Base-by-base conservation (phyloP, 2,888 invertebrate genomes). In the Nycteola revayana region DNA sequence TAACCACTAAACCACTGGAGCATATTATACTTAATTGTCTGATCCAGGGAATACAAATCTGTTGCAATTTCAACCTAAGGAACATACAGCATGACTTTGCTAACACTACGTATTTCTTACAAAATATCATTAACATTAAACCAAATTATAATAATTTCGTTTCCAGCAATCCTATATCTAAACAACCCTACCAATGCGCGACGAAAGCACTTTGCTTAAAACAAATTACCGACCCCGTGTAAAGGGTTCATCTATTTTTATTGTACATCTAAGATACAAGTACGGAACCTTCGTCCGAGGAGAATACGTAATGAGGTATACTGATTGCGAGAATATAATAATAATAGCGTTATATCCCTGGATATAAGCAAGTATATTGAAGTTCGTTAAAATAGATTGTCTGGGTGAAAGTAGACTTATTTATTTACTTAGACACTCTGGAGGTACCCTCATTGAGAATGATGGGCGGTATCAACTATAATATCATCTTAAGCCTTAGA, bases 181-280 rank as follows among this genome's bases (percentile, higher is more conserved):
- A 46, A 42, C 28, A 42, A 32, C 39, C 41, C 33, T 31, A 43
- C 38, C 49, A 53, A 37, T 40, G 48, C 48, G 58, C 52, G 62
- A 65, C 49, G 48, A 51, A 58, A 63, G 62, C 67, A 69, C 67
- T 74, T 72, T 64, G 56, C 71, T 63, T 67, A 63, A 70, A 72
- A 69, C 68, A 74, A 74, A 74, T 76, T 75, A 70, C 63, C 34
- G 51, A 53, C 38, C 41, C 48, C 48, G 39, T 54, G 52, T 55
- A 66, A 67, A 66, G 66, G 64, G 66, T 69, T 66, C 62, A 67
- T 70, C 60, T 69, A 68, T 66, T 73, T 73, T 70, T 73, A 68
- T 66, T 60, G 62, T 54, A 38, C 43, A 46, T 39, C 48, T 49
- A 43, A 53, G 56, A 56, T 56, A 53, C 50, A 53, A 40, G 40